Evolutionary conservation across 1,140 invertebrate genomes (phyloP).

Genomic region (Drosophila parabipectinata): DNA sequence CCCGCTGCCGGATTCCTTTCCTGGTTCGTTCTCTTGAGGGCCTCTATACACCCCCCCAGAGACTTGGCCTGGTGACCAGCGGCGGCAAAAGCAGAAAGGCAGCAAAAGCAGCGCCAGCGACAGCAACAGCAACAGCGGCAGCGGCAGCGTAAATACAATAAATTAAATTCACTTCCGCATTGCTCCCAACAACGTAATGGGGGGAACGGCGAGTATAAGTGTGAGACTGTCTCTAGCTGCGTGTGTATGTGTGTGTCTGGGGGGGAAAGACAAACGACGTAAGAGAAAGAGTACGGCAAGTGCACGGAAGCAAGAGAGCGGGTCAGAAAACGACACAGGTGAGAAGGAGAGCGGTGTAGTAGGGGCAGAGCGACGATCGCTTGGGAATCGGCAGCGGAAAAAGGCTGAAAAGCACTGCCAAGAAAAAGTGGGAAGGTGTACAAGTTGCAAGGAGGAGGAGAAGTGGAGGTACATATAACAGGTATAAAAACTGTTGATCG

Average conservation of each 20-base stretch:
- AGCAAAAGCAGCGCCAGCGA: conserved; percentile 48
- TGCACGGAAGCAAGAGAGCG: conserved; percentile 64
- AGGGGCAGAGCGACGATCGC: conserved; percentile 58
- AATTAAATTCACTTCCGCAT: conserved; percentile 84
- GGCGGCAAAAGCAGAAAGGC: conserved; percentile 33
- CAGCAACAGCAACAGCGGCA: conserved; percentile 10
- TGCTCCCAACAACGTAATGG: conserved; percentile 79
- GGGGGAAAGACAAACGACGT: conserved; percentile 56
- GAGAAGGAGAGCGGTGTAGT: conserved; percentile 1
- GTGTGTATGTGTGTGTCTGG: conserved; percentile 32
- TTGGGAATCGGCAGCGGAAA: conserved; percentile 57
- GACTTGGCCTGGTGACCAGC: conserved; percentile 59
- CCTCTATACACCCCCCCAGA: not conserved
- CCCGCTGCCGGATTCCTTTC: conserved; percentile 47
- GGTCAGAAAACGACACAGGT: conserved; percentile 32
- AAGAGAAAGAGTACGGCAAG: conserved; percentile 57
- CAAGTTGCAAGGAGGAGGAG: conserved; percentile 1
- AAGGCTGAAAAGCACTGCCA: conserved; percentile 35
- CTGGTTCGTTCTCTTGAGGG: conserved; percentile 48
- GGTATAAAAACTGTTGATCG: conserved; percentile 76
- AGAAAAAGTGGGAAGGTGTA: conserved; percentile 5
- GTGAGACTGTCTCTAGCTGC: conserved; percentile 26
- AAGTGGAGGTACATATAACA: conserved; percentile 53
- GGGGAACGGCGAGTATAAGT: conserved; percentile 36
- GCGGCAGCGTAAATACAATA: conserved; percentile 77